Evolutionary conservation across 1,140 invertebrate genomes (phyloP).

Genomic region (Gonatopus flavifemur): DNA sequence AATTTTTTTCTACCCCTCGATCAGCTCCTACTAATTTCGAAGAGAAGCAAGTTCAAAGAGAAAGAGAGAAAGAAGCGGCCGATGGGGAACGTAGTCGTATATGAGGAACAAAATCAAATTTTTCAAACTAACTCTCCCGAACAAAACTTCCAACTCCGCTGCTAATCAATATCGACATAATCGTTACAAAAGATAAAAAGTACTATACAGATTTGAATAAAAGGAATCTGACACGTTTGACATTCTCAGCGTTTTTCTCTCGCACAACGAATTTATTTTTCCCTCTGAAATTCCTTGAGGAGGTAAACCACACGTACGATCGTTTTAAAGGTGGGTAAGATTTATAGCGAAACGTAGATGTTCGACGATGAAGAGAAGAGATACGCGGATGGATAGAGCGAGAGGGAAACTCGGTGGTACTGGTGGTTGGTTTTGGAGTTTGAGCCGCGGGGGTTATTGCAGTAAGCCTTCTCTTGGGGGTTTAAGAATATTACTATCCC

Average conservation of each 20-base stretch:
- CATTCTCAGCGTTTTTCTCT: too few species aligned
- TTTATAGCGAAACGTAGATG: conserved; percentile 45
- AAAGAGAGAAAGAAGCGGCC: not conserved
- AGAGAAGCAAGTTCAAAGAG: conserved; percentile 23
- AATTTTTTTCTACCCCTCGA: conserved; percentile 58
- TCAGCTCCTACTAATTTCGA: conserved; percentile 54
- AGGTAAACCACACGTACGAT: conserved; percentile 25
- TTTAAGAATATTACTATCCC: conserved; percentile 56
- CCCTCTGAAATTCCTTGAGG: conserved; percentile 23
- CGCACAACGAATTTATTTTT: conserved; percentile 29
- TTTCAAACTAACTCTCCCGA: too few species aligned
- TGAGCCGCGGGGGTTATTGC: conserved; percentile 56
- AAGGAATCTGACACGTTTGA: too few species aligned
- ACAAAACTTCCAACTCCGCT: too few species aligned
- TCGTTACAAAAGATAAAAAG: too few species aligned
- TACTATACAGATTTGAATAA: too few species aligned
- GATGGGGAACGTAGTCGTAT: too few species aligned
- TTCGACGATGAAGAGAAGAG: not conserved
- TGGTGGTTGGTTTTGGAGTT: conserved; percentile 47
- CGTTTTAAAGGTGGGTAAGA: conserved; percentile 51
- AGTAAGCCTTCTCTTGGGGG: conserved; percentile 58
- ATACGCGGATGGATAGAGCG: conserved; percentile 3
- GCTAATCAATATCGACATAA: too few species aligned
- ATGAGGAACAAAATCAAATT: too few species aligned
- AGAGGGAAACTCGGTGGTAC: conserved; percentile 37